Percentiles rank a stretch among this genome's conserved stretches.
These are phyloP conservation scores for Athetis lepigone DNA, from an alignment of 2,888 invertebrate genomes.

Conservation along the genomic window DNA sequence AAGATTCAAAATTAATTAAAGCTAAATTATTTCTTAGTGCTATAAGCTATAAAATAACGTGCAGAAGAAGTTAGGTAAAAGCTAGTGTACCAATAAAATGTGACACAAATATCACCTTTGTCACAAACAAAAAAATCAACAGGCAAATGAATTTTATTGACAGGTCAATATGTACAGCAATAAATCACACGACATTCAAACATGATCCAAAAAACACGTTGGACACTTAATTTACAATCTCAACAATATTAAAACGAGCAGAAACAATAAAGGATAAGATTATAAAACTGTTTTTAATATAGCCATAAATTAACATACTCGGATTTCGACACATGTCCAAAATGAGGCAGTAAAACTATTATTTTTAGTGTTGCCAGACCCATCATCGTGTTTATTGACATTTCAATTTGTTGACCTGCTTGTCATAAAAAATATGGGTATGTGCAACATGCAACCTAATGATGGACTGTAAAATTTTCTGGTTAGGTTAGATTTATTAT, in stretches of 20 bases:
- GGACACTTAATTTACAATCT: conserved; percentile 53
- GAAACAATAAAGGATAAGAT: conserved; percentile 50
- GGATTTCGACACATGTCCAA: conserved; percentile 76
- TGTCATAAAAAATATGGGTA: conserved; percentile 69
- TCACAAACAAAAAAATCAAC: not conserved
- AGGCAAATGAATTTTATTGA: conserved; percentile 5
- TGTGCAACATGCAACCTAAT: conserved; percentile 60
- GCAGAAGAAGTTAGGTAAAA: too few species aligned
- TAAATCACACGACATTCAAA: conserved; percentile 44
- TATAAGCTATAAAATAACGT: too few species aligned
- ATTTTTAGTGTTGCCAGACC: conserved; percentile 73
- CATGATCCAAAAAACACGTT: conserved; percentile 16
- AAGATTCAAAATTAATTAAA: too few species aligned
- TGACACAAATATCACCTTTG: too few species aligned
- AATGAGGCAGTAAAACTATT: conserved; percentile 72
- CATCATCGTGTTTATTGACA: conserved; percentile 74
- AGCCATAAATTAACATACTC: conserved; percentile 43
- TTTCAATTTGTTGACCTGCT: conserved; percentile 71
- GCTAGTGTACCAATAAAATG: too few species aligned
- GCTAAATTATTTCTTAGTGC: too few species aligned
- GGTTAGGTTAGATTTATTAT: conserved; percentile 30
- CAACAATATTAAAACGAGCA: conserved; percentile 42
- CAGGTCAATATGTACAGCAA: conserved; percentile 15
- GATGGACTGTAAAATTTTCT: conserved; percentile 23
- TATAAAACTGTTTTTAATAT: conserved; percentile 49